phyloP scores from a whole-genome alignment of 2,113 vertebrate species.

The Microtus ochrogaster region DNA sequence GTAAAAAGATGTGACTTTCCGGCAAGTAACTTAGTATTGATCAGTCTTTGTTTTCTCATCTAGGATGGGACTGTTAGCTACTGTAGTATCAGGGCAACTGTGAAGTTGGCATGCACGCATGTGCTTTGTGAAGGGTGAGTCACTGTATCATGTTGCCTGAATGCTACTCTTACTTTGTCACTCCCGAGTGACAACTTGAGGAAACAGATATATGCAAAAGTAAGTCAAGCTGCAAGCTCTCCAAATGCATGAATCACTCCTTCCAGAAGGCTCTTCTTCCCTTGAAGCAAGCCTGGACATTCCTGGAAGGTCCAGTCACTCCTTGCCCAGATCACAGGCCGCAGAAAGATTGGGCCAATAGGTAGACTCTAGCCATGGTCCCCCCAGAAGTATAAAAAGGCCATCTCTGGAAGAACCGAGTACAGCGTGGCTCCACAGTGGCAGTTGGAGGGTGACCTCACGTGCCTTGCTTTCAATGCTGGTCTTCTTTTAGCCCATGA shows the following conservation, averaged over 20 bases:
- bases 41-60: background rate
- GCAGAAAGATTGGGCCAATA: background rate
- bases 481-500: background rate
- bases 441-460: background rate
- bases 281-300: background rate
- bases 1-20: background rate
- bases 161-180: background rate
- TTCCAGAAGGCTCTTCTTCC: background rate
- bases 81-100: background rate
- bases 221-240: background rate
- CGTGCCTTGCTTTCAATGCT: background rate
- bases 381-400: background rate
- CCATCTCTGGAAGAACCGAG: background rate
- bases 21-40: background rate
- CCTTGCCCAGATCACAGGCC: background rate
- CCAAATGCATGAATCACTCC: background rate
- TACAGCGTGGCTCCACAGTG: background rate
- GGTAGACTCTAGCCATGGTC: background rate
- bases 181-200: background rate
- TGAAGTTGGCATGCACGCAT: background rate
- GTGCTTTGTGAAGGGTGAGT: conserved; percentile 17
- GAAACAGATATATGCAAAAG: background rate
- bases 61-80: background rate
- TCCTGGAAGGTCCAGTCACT: background rate
- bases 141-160: background rate